These are phyloP conservation scores for Lamellibrachia luymesi DNA, from an alignment of 1,140 invertebrate genomes.

Conservation along the genomic window DNA sequence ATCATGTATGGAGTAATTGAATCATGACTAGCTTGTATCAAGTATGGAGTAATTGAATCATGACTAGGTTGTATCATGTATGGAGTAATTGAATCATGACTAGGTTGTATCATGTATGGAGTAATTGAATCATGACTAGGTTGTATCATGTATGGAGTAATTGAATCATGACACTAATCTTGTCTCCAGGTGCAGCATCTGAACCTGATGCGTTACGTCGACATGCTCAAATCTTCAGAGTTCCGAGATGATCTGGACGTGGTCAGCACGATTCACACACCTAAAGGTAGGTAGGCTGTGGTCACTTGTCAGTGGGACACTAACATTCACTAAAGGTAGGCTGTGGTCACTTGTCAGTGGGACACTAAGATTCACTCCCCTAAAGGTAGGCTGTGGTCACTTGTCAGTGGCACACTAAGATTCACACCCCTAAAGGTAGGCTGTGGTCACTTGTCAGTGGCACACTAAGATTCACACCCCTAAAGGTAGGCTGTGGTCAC, in stretches of 20 bases:
- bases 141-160: neutral
- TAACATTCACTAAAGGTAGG: neutral
- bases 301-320: neutral
- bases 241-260: conserved; percentile 72
- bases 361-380: neutral
- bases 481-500: neutral
- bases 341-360: neutral
- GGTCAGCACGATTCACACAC: conserved; percentile 76
- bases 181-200: conserved; percentile 63
- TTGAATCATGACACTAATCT: neutral
- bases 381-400: neutral
- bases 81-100: neutral
- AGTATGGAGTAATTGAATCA: neutral
- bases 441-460: neutral
- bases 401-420: neutral
- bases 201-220: conserved; percentile 71
- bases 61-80: neutral
- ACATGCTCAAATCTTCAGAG: conserved; percentile 73
- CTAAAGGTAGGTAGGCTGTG: conserved; percentile 59
- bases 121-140: neutral
- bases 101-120: neutral
- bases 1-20: neutral
- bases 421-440: neutral
- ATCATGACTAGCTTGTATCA: neutral
- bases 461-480: too few relatives aligned